These are phyloP conservation scores for Schizotus pectinicornis DNA, from an alignment of 2,888 invertebrate species.

Conservation along the genomic window DNA sequence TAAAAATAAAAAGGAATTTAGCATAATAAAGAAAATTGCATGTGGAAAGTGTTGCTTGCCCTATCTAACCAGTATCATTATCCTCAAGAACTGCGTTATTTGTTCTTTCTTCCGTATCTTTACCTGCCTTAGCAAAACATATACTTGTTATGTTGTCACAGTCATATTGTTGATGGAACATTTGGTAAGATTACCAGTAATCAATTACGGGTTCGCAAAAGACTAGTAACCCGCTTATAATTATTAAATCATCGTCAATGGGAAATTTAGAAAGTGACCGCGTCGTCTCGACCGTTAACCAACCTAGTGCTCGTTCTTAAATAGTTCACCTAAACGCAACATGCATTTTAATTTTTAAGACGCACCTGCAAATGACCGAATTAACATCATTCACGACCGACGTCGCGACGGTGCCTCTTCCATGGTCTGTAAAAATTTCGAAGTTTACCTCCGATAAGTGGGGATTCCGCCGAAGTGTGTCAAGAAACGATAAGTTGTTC, in stretches of 20 bases:
- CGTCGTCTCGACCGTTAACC: conserved; percentile 1
- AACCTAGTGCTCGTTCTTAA: background rate
- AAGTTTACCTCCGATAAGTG: background rate
- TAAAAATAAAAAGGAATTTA: too few species aligned
- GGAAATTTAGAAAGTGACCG: conserved; percentile 7
- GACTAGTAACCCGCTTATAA: too few species aligned
- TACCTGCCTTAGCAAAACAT: too few species aligned
- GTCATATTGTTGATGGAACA: too few species aligned
- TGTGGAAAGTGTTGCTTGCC: too few species aligned
- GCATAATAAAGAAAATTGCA: too few species aligned
- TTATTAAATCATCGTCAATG: background rate
- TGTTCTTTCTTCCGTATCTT: too few species aligned
- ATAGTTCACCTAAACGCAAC: background rate
- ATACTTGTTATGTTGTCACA: too few species aligned
- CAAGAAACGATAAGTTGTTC: conserved; percentile 54
- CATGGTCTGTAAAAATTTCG: background rate
- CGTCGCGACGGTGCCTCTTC: background rate
- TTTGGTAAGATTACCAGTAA: too few species aligned
- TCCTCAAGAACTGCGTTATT: too few species aligned
- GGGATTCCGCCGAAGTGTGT: conserved; percentile 49
- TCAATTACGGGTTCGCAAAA: too few species aligned
- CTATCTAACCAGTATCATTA: too few species aligned
- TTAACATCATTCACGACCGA: background rate
- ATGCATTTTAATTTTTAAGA: background rate
- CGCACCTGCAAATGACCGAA: background rate